Evolutionary conservation across 2,797 vertebrate species (phyloP).

Genomic region (Paramormyrops hopkinsi): DNA sequence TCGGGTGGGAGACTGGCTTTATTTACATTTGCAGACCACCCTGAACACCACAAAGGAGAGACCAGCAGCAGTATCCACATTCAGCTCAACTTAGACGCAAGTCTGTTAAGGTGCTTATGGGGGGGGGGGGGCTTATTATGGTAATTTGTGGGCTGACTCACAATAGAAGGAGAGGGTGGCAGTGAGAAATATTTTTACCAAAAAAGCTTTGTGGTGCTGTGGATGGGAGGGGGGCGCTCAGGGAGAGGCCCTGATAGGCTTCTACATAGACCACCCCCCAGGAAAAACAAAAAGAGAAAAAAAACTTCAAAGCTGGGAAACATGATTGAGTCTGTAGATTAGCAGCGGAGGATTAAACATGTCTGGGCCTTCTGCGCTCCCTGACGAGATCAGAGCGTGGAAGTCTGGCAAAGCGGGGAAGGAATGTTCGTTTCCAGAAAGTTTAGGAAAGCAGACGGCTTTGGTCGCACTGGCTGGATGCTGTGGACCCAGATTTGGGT

Average conservation of each 20-base stretch:
- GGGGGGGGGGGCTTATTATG: background rate
- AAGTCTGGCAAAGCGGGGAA: background rate
- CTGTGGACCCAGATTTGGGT: background rate
- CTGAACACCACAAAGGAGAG: background rate
- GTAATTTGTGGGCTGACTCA: background rate
- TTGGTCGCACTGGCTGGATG: background rate
- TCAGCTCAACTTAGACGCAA: background rate
- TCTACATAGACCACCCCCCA: background rate
- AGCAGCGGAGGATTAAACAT: background rate
- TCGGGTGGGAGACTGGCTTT: background rate
- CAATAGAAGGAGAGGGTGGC: background rate
- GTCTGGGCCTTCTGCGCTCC: background rate
- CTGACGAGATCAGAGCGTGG: background rate
- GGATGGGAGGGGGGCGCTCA: background rate
- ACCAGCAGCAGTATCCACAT: background rate
- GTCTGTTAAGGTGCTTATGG: background rate
- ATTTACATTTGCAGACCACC: background rate
- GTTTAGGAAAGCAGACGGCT: background rate
- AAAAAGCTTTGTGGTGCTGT: background rate
- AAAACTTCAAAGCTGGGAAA: background rate
- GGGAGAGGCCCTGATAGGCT: background rate
- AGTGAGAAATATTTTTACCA: background rate
- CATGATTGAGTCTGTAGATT: background rate
- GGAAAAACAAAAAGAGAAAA: background rate
- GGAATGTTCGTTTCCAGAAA: background rate